A percentile compares a stretch with the other conserved stretches of the same genome.
These are phyloP conservation scores for Thymelicus acteon DNA, from an alignment of 2,888 invertebrate species.

Conservation along the genomic window DNA sequence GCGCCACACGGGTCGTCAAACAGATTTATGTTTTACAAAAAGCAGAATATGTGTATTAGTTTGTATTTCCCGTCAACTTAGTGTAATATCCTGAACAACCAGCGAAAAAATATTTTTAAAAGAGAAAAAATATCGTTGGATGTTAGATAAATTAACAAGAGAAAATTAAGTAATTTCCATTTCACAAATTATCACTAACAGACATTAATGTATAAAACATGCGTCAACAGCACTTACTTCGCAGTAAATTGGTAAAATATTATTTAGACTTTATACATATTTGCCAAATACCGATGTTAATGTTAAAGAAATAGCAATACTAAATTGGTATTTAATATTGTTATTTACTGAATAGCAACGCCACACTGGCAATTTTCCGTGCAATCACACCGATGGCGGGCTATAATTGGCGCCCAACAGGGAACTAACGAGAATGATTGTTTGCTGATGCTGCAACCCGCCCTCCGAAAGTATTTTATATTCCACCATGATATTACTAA, in stretches of 20 bases:
- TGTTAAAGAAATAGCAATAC: slow-evolving; percentile 30
- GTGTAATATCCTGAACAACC: too few relatives aligned
- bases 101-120: too few relatives aligned
- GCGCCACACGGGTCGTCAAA: too few relatives aligned
- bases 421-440: slow-evolving; percentile 71
- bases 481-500: not conserved
- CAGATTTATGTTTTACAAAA: too few relatives aligned
- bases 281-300: slow-evolving; percentile 2
- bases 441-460: slow-evolving; percentile 53
- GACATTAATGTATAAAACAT: not conserved
- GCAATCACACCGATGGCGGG: slow-evolving; percentile 68
- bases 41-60: too few relatives aligned
- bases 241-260: too few relatives aligned
- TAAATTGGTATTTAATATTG: slow-evolving; percentile 50
- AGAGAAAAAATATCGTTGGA: too few relatives aligned
- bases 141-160: too few relatives aligned
- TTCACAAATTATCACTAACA: not conserved
- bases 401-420: slow-evolving; percentile 75
- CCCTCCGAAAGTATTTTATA: slow-evolving; percentile 25
- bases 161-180: too few relatives aligned
- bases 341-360: slow-evolving; percentile 34
- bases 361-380: slow-evolving; percentile 58
- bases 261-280: not conserved
- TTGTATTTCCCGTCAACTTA: too few relatives aligned
- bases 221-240: not conserved